These are phyloP conservation scores for Heliconius sara DNA, from an alignment of 2,888 invertebrate genomes.

Conservation along the genomic window DNA sequence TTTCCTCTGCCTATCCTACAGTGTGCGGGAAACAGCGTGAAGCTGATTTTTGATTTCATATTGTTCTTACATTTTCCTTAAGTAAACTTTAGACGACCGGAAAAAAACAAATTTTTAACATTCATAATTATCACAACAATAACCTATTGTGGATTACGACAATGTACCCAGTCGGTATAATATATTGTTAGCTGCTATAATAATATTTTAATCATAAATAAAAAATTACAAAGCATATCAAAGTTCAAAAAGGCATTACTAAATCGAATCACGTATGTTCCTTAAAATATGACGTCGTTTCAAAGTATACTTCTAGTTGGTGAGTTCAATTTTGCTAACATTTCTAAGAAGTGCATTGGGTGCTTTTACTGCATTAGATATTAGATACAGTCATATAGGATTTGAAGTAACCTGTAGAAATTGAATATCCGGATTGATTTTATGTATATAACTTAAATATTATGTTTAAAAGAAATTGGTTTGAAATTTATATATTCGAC, in stretches of 20 bases:
- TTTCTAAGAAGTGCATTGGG: conserved; percentile 61
- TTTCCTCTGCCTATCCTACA: too few species aligned
- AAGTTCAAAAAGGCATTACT: conserved; percentile 39
- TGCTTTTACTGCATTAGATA: conserved; percentile 42
- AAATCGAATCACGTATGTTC: conserved; percentile 52
- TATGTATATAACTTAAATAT: neutral
- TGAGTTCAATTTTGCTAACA: conserved; percentile 66
- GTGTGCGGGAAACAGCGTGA: too few species aligned
- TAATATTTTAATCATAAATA: neutral
- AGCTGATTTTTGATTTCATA: too few species aligned
- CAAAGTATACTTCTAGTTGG: conserved; percentile 66
- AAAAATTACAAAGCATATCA: conserved; percentile 39
- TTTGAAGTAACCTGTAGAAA: conserved; percentile 19
- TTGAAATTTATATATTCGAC: neutral
- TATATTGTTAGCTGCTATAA: neutral
- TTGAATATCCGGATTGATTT: neutral
- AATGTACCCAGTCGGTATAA: neutral
- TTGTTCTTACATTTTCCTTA: too few species aligned
- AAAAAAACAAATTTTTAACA: too few species aligned
- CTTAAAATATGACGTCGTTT: conserved; percentile 61
- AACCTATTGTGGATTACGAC: neutral
- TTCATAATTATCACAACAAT: neutral
- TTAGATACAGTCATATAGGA: conserved; percentile 33
- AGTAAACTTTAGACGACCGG: too few species aligned
- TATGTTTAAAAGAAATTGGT: too few species aligned